phyloP scores from a whole-genome alignment of 2,113 vertebrate species.

The Ammodytes marinus region DNA sequence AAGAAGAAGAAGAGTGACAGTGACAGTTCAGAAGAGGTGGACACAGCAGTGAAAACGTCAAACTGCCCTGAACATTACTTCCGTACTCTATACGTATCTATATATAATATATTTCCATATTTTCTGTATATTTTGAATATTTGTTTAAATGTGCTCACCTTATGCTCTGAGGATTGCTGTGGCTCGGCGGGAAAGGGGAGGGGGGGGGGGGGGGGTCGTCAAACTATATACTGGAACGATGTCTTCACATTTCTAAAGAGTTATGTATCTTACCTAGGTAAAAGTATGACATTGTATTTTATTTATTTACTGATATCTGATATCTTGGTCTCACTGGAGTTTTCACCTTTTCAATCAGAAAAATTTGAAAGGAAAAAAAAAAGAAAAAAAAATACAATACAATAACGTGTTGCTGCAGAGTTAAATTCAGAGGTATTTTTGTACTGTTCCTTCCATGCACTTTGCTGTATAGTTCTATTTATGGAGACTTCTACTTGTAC shows the following conservation, averaged over 20 bases:
- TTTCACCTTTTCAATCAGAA: constrained; percentile 77
- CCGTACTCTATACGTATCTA: constrained; percentile 79
- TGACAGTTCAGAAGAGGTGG: constrained; percentile 70
- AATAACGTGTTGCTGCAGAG: constrained; percentile 69
- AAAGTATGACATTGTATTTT: constrained; percentile 78
- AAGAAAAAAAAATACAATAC: background rate
- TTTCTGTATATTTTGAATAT: constrained; percentile 87
- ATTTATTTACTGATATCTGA: constrained; percentile 77
- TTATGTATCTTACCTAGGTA: constrained; percentile 75
- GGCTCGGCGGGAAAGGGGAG: constrained; percentile 36
- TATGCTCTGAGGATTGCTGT: constrained; percentile 67
- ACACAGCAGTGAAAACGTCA: constrained; percentile 79
- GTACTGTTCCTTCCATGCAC: constrained; percentile 80
- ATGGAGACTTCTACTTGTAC: constrained; percentile 75
- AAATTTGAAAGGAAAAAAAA: constrained; percentile 15
- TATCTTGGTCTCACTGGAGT: constrained; percentile 74
- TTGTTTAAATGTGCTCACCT: constrained; percentile 84
- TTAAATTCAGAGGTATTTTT: constrained; percentile 81
- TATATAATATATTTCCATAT: constrained; percentile 82
- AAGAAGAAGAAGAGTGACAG: constrained; percentile 49
- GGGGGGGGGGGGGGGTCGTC: constrained; percentile 33
- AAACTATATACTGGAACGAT: constrained; percentile 72
- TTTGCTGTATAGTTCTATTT: constrained; percentile 79
- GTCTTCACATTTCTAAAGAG: constrained; percentile 79
- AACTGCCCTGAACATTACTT: constrained; percentile 87